Evolutionary conservation across 2,113 vertebrate species (phyloP).

Genomic region (Cichladusa arquata): DNA sequence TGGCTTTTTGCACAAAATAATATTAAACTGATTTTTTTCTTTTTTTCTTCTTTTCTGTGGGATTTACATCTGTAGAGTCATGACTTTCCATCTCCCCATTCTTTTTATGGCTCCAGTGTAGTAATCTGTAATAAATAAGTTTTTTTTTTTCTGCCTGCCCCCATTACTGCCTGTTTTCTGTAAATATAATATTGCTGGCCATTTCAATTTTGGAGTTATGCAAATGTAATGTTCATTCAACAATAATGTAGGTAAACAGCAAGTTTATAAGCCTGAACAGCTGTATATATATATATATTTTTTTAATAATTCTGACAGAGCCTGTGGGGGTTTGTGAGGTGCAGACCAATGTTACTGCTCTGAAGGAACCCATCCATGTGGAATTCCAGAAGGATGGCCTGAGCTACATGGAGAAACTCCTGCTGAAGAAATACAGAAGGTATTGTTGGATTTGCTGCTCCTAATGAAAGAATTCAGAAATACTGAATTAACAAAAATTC

Average conservation of each 20-base stretch:
- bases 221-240: neutral
- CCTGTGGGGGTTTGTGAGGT: constrained; percentile 74
- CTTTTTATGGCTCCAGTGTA: neutral
- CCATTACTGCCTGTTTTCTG: neutral
- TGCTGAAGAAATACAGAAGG: constrained; percentile 91
- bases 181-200: neutral
- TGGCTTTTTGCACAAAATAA: neutral
- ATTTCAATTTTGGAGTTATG: neutral
- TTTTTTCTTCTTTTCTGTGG: neutral
- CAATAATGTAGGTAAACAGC: neutral
- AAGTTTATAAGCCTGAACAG: neutral
- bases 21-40: neutral
- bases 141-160: neutral
- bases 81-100: neutral
- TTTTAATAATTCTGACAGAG: constrained; percentile 50
- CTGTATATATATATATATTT: neutral
- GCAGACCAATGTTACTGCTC: constrained; percentile 76
- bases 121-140: neutral
- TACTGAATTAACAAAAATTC: neutral
- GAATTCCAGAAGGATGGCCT: constrained; percentile 81
- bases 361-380: constrained; percentile 71
- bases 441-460: constrained; percentile 31
- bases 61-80: neutral
- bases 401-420: constrained; percentile 88
- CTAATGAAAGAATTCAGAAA: neutral